Base-by-base conservation (phyloP, 2,888 invertebrate species). In the Rhodophaea formosa region DNA sequence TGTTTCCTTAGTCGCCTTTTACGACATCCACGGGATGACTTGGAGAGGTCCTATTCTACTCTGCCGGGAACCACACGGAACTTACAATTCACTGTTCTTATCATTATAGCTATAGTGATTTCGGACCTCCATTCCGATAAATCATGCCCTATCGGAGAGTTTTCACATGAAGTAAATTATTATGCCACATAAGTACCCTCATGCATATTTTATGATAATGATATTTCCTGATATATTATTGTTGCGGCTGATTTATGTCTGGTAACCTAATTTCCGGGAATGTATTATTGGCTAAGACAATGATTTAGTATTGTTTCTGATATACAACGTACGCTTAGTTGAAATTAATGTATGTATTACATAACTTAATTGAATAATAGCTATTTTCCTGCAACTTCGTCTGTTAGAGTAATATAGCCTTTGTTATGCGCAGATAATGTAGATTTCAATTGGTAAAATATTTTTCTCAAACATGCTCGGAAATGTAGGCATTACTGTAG, bases 41-140 rank as follows among this genome's bases (percentile, higher is more conserved):
- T n/a, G n/a, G n/a, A n/a, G n/a, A n/a, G n/a, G n/a, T n/a, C n/a
- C n/a, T n/a, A n/a, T n/a, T n/a, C n/a, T n/a, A n/a, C n/a, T n/a
- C n/a, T n/a, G n/a, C n/a, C n/a, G n/a, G n/a, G n/a, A n/a, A n/a
- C n/a, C n/a, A n/a, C 16, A 8, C 12, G 0, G 16, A 51, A 15
- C 56, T 61, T 64, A 59, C 58, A 53, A 61, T 59, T 59, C 58
- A 15, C 57, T 46, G 56, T 56, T 52, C 58, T 58, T 58, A 60
- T 51, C 59, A 42, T 62, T 62, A 64, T 59, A 43, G 58, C 52
- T 49, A 42, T 54, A 61, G 58, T 62, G 62, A 64, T 64, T 60
- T 54, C 45, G 54, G 54, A 52, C 56, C 59, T 59, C 42, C 47
- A n/a, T 17, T 47, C 14, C 53, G 23, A 49, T 60, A 60, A 51